Evolutionary conservation across 53 echinoderm and acorn worm genomes (phyloP), one percentile per base, ranked within the genome.

Genomic region (Patiria pectinifera): DNA sequence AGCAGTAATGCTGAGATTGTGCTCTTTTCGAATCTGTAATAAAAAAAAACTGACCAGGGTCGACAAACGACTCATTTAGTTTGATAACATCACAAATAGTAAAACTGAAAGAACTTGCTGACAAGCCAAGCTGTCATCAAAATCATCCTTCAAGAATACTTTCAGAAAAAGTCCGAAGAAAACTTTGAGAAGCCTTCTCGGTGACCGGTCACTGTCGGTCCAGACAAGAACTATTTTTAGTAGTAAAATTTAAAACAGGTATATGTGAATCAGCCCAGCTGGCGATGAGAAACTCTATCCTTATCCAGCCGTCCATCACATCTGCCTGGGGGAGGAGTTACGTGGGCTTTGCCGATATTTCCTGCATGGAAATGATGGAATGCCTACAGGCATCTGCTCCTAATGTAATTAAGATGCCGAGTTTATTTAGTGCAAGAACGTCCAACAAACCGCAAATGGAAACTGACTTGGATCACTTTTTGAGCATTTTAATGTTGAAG

Each of bases 371-470:
- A 23, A 69, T 14, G 44, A 1, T 22, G 6, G 16, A 45, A 44
- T 15, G 9, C 35, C 66, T 44, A 14, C 62, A 18, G 69, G 5
- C 43, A 23, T 45, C 44, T 18, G 26, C 45, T 79, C 66, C 21
- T 47, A 79, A 66, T 85, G 85, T 60, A 69, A 69, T 85, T 85
- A 85, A 85, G 85, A 85, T 85, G 85, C 44, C 66, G 7, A 14
- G 61, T 35, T 83, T 61, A 35, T 62, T 83, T 43, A 63, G 44
- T 13, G 18, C 16, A 21, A 9, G 53, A 8, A 53, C 8, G 53
- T 70, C 19, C 46, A 44, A 11, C 13, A 18, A 12, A 15, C 26
- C 19, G 1, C 79, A 79, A 79, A 23, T 43, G 15, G 15, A 66
- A 66, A 66, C 53, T 53, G 53, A 53, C 53, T 53, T 53, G 8